Evolutionary conservation across 2,113 vertebrate genomes (phyloP), one percentile per base, ranked within the genome.

Genomic region (Tragelaphus buxtoni): DNA sequence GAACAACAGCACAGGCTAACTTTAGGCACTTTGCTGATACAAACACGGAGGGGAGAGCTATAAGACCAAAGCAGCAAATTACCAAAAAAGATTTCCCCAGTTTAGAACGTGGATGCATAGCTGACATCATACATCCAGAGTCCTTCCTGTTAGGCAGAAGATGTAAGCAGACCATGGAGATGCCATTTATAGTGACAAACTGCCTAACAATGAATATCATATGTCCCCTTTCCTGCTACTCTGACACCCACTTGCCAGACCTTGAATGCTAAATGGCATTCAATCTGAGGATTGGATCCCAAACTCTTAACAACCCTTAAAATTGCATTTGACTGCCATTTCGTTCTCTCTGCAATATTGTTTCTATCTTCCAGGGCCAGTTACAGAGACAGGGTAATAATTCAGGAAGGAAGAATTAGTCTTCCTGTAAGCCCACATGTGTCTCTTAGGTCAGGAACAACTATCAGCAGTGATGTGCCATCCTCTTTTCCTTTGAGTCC

Each of bases 251-350:
- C 35, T 39, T 8, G 5, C 69, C 49, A 47, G 53, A 63, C 16
- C n/a, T 32, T 86, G 32, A 65, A 47, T 72, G 58, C 14, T 4
- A 22, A 69, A 69, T 42, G 9, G 51, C 39, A 45, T 60, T 83
- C 60, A 35, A 0, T 77, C 81, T n/a, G 35, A 63, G 76, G 56
- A 18, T 2, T 88, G 35, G 55, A 69, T 69, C 72, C n/a, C n/a
- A 74, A 63, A 84, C 74, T 93, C 83, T 58, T 83, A 74, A 49
- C 3, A 39, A 26, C 76, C 53, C 20, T 83, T 49, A 86, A 85
- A 93, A 88, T 65, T 28, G 49, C 10, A 81, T 26, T 45, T 87
- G 45, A 47, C 16, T 51, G 22, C n/a, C 61, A 1, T 76, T 91
- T 69, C 35, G 13, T 63, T 49, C 20, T 35, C 22, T 93, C 45